These are phyloP conservation scores for Amphiprion ocellaris DNA, from an alignment of 2,113 vertebrate genomes.

Conservation along the genomic window DNA sequence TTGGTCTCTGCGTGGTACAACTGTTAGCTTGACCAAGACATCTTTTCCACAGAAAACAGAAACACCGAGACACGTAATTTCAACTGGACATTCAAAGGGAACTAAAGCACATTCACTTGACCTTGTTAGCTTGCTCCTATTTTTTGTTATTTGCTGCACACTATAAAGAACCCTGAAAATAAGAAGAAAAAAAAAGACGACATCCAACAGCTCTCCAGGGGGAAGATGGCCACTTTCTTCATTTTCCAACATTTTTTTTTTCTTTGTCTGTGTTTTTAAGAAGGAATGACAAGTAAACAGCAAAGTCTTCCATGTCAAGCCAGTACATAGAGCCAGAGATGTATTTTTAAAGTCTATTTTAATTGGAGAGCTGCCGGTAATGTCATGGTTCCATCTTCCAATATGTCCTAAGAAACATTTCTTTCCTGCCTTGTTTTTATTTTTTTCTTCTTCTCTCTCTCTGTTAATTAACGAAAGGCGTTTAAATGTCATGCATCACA, in stretches of 20 bases:
- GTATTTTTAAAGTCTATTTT: slow-evolving; percentile 72
- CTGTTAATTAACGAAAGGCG: slow-evolving; percentile 79
- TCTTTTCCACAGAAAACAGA: slow-evolving; percentile 46
- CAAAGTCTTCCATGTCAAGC: slow-evolving; percentile 51
- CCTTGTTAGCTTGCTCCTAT: slow-evolving; percentile 16
- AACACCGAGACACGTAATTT: slow-evolving; percentile 17
- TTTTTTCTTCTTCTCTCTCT: slow-evolving; percentile 11
- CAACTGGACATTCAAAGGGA: slow-evolving; percentile 30
- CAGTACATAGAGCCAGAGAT: slow-evolving; percentile 32
- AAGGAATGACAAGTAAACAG: slow-evolving; percentile 56
- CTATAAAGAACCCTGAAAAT: neutral
- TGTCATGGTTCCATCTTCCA: slow-evolving; percentile 72
- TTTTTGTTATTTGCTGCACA: neutral
- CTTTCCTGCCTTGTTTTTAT: slow-evolving; percentile 34
- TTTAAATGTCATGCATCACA: slow-evolving; percentile 80
- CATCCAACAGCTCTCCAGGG: neutral
- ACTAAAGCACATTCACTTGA: slow-evolving; percentile 22
- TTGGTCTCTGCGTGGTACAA: slow-evolving; percentile 69
- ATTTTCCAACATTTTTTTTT: slow-evolving; percentile 32
- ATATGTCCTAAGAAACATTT: slow-evolving; percentile 65
- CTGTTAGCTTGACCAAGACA: slow-evolving; percentile 53
- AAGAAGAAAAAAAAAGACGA: neutral
- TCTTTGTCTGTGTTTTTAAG: slow-evolving; percentile 20
- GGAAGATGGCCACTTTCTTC: slow-evolving; percentile 17
- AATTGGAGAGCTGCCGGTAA: slow-evolving; percentile 77